Evolutionary conservation across 2,113 vertebrate species (phyloP), one percentile per base, ranked within the genome.

Genomic region (Nycticorax nycticorax): DNA sequence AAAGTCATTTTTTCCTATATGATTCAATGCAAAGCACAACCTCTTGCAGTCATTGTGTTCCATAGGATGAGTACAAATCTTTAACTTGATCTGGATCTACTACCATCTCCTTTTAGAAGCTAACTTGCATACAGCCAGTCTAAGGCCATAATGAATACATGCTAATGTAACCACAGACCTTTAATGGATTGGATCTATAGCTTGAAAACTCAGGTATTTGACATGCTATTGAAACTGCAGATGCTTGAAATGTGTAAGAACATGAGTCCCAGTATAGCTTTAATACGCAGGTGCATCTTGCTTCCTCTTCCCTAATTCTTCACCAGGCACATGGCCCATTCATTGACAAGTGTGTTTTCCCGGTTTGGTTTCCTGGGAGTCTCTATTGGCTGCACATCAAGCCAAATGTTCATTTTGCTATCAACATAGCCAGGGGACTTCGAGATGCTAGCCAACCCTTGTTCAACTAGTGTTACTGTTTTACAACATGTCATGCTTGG

Each of bases 401-500:
- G 92, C 95, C 93, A 97, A 97, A 95, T 77, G 74, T 91, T 96
- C 85, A 82, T 72, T 97, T 78, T 79, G 76, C 87, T 95, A 96
- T 94, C 89, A 69, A 87, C 94, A 89, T 28, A 89, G 94, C 91
- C 92, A 95, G 87, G 69, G 95, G 94, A 90, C 59, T 95, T 33
- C 7, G 79, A 81, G 28, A 89, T 63, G 89, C 82, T 93, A 72
- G 82, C 96, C 96, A 97, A 63, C 76, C 81, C 92, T 93, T 95
- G 91, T 94, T 95, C 88, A 97, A 95, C 82, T 72, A 64, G 80
- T 60, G 85, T 69, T 93, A 78, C 87, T 93, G 94, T 94, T 97
- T 94, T 74, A 90, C 81, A 97, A 94, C 95, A 94, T 92, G 93
- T 93, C 95, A 96, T 68, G 92, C 96, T 95, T 94, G 76, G 89